Base-by-base conservation (phyloP, 2,113 vertebrate genomes). In the Tragelaphus scriptus region DNA sequence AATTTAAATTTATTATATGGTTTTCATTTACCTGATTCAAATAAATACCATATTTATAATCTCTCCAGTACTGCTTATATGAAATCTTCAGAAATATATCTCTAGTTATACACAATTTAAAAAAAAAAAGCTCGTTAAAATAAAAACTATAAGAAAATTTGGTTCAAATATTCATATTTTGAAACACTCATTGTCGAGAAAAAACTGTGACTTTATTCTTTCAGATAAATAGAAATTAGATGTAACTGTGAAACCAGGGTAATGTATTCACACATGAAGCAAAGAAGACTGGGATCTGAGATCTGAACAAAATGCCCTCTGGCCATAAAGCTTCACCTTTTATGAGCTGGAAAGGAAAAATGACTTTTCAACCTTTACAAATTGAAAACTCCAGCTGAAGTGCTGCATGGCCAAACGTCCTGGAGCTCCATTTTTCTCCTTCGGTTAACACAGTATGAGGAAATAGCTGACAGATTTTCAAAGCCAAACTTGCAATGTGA, bases 381-480 rank as follows among this genome's bases (percentile, higher is more conserved):
- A 90, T 90, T 61, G 88, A 55, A 97, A 44, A 28, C n/a, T 96
- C 28, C 53, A 5, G 26, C 28, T 96, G 89, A 85, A 97, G 86
- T 68, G 84, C 5, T 92, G 19, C 16, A 19, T 53, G 68, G 1
- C 6, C 84, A 91, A 79, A 84, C 8, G 80, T 84, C 17, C 68
- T 1, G 0, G 13, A 32, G 55, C 2, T 93, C 44, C 49, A 23
- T 51, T 91, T 93, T 97, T 25, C 47, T 94, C 6, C 59, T 94
- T 96, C 23, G 14, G 7, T 97, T 90, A 92, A 80, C 68, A 89
- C 21, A 49, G 21, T 75, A 2, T 49, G 23, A 80, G 2, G 16
- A 63, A 97, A 96, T 3, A 94, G 63, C 17, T 92, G 32, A 89
- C 25, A 96, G 47, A 87, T 95, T 55, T 97, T 94, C 17, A 0